Percentiles rank a stretch among this genome's conserved stretches.
Conservation (phyloP, 2,113 vertebrate species). For the Labeo catla region DNA sequence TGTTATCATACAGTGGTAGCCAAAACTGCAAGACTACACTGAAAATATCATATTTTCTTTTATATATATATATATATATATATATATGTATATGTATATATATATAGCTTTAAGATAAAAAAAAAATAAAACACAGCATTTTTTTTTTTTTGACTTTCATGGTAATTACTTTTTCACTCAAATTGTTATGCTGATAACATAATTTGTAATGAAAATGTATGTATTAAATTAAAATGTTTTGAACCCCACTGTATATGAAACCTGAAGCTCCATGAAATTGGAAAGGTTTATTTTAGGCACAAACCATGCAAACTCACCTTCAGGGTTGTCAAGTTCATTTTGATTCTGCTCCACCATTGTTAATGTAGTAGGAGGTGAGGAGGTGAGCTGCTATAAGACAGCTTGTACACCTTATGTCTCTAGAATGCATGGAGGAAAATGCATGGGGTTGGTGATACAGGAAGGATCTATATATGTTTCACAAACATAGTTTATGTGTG, state of each 20-base stretch:
- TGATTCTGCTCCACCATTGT: slow-evolving; percentile 1
- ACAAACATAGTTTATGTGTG: slow-evolving; percentile 23
- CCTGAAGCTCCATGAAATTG: slow-evolving; percentile 27
- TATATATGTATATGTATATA: no score
- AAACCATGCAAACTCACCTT: slow-evolving; percentile 21
- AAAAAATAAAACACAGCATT: neutral
- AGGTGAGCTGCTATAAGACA: slow-evolving; percentile 16
- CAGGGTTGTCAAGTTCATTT: slow-evolving; percentile 32
- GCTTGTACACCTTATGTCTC: neutral
- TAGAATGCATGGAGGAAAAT: neutral
- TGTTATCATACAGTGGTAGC: neutral
- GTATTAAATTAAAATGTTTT: neutral
- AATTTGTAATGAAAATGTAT: neutral
- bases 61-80: no score
- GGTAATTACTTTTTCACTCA: neutral
- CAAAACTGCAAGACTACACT: neutral
- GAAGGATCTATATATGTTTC: neutral
- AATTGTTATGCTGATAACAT: neutral
- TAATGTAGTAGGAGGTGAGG: slow-evolving; percentile 5
- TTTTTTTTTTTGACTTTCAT: neutral
- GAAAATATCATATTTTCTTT: neutral
- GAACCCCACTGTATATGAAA: neutral
- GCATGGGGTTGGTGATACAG: neutral
- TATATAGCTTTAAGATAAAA: neutral
- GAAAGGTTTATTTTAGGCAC: slow-evolving; percentile 41